Base-by-base conservation (phyloP, 2,888 invertebrate species). In the Trachelus tabidus region DNA sequence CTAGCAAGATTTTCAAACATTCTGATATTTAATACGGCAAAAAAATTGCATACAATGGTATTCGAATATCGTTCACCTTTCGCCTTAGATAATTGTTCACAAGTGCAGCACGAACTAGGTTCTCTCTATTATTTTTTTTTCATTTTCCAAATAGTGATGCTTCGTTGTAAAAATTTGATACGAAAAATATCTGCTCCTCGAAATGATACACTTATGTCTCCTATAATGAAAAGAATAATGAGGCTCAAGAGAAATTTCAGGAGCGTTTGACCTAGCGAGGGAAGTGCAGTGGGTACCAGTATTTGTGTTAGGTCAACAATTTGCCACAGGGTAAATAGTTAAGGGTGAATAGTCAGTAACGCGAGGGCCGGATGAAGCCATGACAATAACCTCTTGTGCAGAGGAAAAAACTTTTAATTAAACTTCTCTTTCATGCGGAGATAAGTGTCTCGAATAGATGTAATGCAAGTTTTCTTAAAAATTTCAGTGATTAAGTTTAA, bases 401-500 rank as follows among this genome's bases (percentile, higher is more conserved):
- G 56, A 56, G 68, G 69, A 77, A 76, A 76, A 81, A 83, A 83
- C 77, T 82, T 83, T 82, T 83, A 83, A 82, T 83, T 82, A 81
- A 80, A 79, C 79, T 80, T 81, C 81, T 79, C 79, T 78, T 79
- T 56, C 23, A 56, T 9, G 56, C 2, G 56, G 9, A 56, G 23
- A 23, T 56, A 56, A 56, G 23, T 56, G 56, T 56, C 56, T 56
- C 56, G 56, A 9, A 56, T 56, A 56, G 23, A 56, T 23, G 56
- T 56, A 56, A 23, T 9, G 56, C 23, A 56, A 56, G 56, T 56
- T 56, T 56, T 56, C 23, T 56, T 6, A 1, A 56, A 56, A 56
- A 56, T 56, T 56, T 56, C 56, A 23, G 56, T 9, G 23, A 56
- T 56, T 23, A 56, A 23, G 9, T 56, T 56, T 56, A 56, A 9